Percentiles rank a stretch among this genome's conserved stretches.
Conservation (phyloP, 1,140 invertebrate species). For the Drosophila ercepeae region DNA sequence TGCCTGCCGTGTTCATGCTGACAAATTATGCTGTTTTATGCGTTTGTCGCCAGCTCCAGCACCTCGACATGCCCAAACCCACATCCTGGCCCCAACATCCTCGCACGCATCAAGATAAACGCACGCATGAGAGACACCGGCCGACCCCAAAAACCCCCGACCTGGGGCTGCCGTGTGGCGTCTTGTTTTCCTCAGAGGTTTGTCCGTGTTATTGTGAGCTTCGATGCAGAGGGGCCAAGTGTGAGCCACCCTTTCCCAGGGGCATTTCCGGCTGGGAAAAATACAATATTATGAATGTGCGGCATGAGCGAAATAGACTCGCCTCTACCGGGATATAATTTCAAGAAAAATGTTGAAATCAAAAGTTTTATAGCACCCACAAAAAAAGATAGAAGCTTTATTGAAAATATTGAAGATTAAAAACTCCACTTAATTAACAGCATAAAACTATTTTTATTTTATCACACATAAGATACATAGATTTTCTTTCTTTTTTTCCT, state of each 20-base stretch:
- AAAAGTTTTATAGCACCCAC: background rate
- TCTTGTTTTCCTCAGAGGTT: conserved; percentile 67
- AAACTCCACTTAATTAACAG: too few species aligned
- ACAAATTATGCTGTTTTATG: conserved; percentile 81
- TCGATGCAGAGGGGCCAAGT: conserved; percentile 31
- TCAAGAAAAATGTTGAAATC: background rate
- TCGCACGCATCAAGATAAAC: conserved; percentile 55
- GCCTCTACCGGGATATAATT: background rate
- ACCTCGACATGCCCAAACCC: background rate
- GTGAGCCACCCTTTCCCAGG: conserved; percentile 49
- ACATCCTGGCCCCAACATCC: conserved; percentile 11
- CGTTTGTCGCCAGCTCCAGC: conserved; percentile 64
- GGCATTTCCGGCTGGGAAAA: conserved; percentile 70
- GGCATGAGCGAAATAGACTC: conserved; percentile 47
- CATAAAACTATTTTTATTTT: too few species aligned
- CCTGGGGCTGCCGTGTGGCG: conserved; percentile 27
- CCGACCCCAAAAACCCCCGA: conserved; percentile 33
- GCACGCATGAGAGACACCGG: conserved; percentile 58
- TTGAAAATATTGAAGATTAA: background rate
- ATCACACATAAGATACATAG: conserved; percentile 5
- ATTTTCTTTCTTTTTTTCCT: too few species aligned
- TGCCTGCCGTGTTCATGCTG: conserved; percentile 63
- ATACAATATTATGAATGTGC: conserved; percentile 76
- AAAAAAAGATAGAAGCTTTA: background rate
- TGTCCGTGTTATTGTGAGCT: conserved; percentile 29